A percentile compares a stretch with the other conserved stretches of the same genome.
Evolutionary conservation across 2,113 vertebrate species (phyloP).

Genomic region (Scophthalmus maximus): DNA sequence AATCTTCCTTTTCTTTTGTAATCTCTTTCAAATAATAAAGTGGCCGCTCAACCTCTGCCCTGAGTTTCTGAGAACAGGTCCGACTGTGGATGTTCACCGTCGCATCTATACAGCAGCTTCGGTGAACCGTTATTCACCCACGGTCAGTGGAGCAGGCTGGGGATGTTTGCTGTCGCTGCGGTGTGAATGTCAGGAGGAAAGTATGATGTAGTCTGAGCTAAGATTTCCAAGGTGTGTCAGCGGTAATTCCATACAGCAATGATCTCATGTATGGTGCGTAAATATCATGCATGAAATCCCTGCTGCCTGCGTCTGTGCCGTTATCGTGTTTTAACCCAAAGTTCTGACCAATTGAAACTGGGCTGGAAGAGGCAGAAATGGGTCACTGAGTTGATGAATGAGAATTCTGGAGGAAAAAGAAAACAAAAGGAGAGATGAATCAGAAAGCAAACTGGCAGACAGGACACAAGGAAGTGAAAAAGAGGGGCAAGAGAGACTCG

Average conservation of each 20-base stretch:
- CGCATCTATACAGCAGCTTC: not conserved
- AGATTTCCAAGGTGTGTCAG: slow-evolving; percentile 9
- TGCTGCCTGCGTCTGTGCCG: not conserved
- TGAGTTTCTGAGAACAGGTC: slow-evolving; percentile 14
- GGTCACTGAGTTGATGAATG: slow-evolving; percentile 25
- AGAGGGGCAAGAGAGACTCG: slow-evolving; percentile 4
- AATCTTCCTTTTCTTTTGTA: not conserved
- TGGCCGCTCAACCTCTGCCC: too few relatives aligned
- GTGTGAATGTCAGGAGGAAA: slow-evolving; percentile 1
- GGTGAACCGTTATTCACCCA: slow-evolving; percentile 19
- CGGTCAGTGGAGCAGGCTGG: not conserved
- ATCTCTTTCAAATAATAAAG: too few relatives aligned
- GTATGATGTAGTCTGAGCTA: slow-evolving; percentile 1
- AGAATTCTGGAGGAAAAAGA: not conserved
- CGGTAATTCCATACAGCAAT: slow-evolving; percentile 10
- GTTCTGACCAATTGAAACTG: slow-evolving; percentile 7
- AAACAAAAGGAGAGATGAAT: too few relatives aligned
- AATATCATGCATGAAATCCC: not conserved
- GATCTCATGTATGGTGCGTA: slow-evolving; percentile 6
- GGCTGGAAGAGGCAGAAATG: slow-evolving; percentile 13
- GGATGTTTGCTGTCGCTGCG: not conserved
- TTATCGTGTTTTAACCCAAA: not conserved
- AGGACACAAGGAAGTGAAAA: slow-evolving; percentile 9
- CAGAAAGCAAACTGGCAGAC: slow-evolving; percentile 3
- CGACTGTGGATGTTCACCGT: slow-evolving; percentile 1